These are phyloP conservation scores for Gadus macrocephalus DNA, from an alignment of 2,113 vertebrate species.

Conservation along the genomic window DNA sequence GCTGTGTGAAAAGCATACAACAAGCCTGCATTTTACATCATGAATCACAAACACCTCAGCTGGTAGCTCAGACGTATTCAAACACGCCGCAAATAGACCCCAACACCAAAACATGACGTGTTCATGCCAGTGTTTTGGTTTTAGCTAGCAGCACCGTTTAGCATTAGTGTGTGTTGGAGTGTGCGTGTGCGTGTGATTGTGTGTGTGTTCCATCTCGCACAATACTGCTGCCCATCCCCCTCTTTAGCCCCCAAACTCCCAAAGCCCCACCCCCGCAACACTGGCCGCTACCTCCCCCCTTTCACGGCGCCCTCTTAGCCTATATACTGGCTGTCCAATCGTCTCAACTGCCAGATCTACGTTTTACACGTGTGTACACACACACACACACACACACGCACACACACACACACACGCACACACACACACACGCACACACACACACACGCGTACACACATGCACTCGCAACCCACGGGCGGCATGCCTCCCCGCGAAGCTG, in stretches of 20 bases:
- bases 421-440: constrained; percentile 26
- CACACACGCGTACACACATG: constrained; percentile 10
- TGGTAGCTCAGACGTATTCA: too few species aligned
- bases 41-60: too few species aligned
- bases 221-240: constrained; percentile 47
- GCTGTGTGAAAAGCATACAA: too few species aligned
- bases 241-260: constrained; percentile 55
- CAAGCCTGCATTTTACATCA: too few species aligned
- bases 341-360: constrained; percentile 33
- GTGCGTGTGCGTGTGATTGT: not conserved
- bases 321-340: constrained; percentile 64
- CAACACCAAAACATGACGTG: too few species aligned
- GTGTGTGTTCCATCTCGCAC: not conserved
- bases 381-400: too few species aligned
- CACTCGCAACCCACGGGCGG: constrained; percentile 14
- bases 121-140: not conserved
- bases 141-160: not conserved
- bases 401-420: not conserved
- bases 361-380: constrained; percentile 23
- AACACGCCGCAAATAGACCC: too few species aligned
- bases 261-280: constrained; percentile 53
- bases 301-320: constrained; percentile 62
- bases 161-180: not conserved
- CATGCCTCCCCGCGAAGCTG: constrained; percentile 25
- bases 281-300: constrained; percentile 44